Evolutionary conservation across 2,888 invertebrate species (phyloP), one percentile per base, ranked within the genome.

Genomic region (Plebejus melissa): DNA sequence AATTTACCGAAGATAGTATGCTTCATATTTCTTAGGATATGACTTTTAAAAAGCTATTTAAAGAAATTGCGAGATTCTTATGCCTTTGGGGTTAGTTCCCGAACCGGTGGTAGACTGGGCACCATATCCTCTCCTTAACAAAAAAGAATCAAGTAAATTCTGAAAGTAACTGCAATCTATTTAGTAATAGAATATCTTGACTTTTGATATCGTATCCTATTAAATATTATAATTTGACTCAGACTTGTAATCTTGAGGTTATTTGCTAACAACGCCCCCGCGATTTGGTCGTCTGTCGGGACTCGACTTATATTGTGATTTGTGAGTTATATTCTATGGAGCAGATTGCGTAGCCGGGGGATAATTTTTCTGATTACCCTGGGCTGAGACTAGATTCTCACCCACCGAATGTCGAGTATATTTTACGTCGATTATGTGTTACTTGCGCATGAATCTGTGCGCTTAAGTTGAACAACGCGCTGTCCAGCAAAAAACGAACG

Each of bases 351-450:
- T 71, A 46, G 11, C 46, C 13, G 6, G 11, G 46, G 22, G 38
- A 71, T 71, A 71, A 46, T 38, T 71, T 71, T 71, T 71, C 46
- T 22, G 71, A 41, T 71, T 71, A 50, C 2, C 71, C 50, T 5
- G 54, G 54, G 1, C 16, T 4, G 16, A 4, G 16, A 16, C 16
- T 16, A 3, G 13, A 54, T 54, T 54, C 16, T 54, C 16, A 16
- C 1, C 54, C 11, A 4, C 4, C 11, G 16, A 16, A 50, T 50
- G 13, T 13, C 11, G 13, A 13, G 13, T 13, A 11, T 4, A 50
- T 41, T 41, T 41, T 41, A 9, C 9, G 7, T 41, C 41, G 7
- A 7, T 9, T 9, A 41, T 41, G 41, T 9, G 2, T 41, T 41
- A 7, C 41, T 9, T 9, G 41, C 41, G 7, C 41, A 41, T 41